Evolutionary conservation across 2,797 vertebrate species (phyloP), one percentile per base, ranked within the genome.

Genomic region (Falco novaeseelandiae): DNA sequence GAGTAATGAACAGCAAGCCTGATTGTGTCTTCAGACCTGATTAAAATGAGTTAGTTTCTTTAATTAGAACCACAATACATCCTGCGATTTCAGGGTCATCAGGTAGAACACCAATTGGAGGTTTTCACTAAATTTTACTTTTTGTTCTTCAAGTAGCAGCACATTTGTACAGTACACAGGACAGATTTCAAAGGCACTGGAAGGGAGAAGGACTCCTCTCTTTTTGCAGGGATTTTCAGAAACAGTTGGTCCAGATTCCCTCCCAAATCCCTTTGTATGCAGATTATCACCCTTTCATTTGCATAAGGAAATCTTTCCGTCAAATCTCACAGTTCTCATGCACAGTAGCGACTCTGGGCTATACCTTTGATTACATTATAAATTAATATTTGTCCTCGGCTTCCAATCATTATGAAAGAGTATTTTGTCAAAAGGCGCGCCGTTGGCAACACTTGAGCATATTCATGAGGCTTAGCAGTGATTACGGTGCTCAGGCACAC

Each of bases 241-340:
- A 83, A 20, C 78, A 89, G 74, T 87, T 85, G 78, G 55, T 90
- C 86, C 92, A 81, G 82, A 92, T 90, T 59, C 0, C 0, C 44
- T 71, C 65, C 58, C n/a, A 91, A 86, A 91, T 44, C 91, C 26
- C 49, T 95, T 55, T 94, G 83, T 79, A 97, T 89, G 95, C 93
- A 93, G 89, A 94, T 90, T 89, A 89, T 55, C 67, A 8, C 57
- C 10, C 58, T 36, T 73, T 16, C n/a, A 87, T 93, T 77, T 92
- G 54, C 94, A 86, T 94, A 48, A 83, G 87, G 77, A 93, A 78
- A 93, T 62, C 73, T 52, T 83, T 42, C 71, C 89, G 42, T 74
- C 90, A 93, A 95, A 97, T 97, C 94, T 96, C 66, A 18, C 69
- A 55, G 87, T 93, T 96, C 46, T 65, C 69, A 97, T 95, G 96